Evolutionary conservation across 2,888 invertebrate genomes (phyloP).

Genomic region (Phyllotreta cruciferae): DNA sequence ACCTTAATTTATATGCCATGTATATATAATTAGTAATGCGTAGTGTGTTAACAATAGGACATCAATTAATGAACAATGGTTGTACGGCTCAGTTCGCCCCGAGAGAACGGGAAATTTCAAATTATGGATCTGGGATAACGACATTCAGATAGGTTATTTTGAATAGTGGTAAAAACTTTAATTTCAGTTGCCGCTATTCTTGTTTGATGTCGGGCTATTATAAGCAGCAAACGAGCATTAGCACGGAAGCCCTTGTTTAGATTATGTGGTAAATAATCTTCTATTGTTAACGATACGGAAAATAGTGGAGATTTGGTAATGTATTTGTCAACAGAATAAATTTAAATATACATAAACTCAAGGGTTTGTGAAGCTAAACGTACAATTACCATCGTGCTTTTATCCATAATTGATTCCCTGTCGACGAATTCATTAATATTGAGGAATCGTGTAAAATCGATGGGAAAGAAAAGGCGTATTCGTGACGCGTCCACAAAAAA

Average conservation of each 20-base stretch:
- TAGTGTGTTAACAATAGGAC: constrained; percentile 22
- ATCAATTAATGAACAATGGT: constrained; percentile 27
- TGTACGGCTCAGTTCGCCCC: constrained; percentile 12
- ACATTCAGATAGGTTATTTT: constrained; percentile 18
- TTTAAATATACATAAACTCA: too few species aligned
- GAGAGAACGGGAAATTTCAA: constrained; percentile 7
- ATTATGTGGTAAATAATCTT: too few species aligned
- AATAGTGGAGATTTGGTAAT: too few species aligned
- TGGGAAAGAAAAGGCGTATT: background rate
- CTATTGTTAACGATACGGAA: too few species aligned
- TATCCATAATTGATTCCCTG: too few species aligned
- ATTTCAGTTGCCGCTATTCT: constrained; percentile 1
- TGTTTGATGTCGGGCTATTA: background rate
- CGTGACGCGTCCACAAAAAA: background rate
- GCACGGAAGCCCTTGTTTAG: too few species aligned
- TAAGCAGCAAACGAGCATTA: too few species aligned
- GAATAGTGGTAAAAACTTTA: constrained; percentile 4
- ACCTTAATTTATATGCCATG: constrained; percentile 27
- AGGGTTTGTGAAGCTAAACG: too few species aligned
- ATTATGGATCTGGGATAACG: constrained; percentile 8
- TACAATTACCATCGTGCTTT: too few species aligned
- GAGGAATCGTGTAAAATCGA: too few species aligned
- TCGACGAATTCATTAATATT: too few species aligned
- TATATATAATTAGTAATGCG: constrained; percentile 25
- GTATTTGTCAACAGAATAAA: too few species aligned